phyloP scores from a whole-genome alignment of 2,888 invertebrate species.

The Habroteleia sp. region DNA sequence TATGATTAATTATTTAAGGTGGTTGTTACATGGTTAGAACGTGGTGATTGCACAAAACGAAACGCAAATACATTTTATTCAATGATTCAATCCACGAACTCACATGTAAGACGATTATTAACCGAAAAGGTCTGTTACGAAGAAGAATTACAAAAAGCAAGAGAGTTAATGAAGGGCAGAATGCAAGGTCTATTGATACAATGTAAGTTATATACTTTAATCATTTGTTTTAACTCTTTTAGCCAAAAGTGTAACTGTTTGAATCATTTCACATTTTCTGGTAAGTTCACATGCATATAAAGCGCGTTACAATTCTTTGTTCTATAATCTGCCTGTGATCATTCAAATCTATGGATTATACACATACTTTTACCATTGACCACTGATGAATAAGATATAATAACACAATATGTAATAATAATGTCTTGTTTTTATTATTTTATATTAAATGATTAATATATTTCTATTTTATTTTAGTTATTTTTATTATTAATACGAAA shows the following conservation, averaged over 20 bases:
- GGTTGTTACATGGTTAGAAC: conserved; percentile 94
- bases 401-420: too few relatives aligned
- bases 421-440: too few relatives aligned
- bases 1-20: conserved; percentile 81
- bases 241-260: conserved; percentile 70
- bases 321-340: conserved; percentile 40
- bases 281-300: conserved; percentile 70
- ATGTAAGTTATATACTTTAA: conserved; percentile 87
- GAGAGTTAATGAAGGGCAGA: conserved; percentile 90
- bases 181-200: conserved; percentile 93
- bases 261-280: conserved; percentile 71
- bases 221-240: conserved; percentile 62
- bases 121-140: conserved; percentile 93
- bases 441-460: too few relatives aligned
- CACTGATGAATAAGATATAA: conserved; percentile 21
- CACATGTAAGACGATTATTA: conserved; percentile 92
- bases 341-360: conserved; percentile 27
- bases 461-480: too few relatives aligned
- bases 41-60: conserved; percentile 95
- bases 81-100: conserved; percentile 97
- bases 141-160: conserved; percentile 92
- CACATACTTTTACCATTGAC: conserved; percentile 28
- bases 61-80: conserved; percentile 96
- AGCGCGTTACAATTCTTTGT: conserved; percentile 52
- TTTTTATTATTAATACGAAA: too few relatives aligned